Conservation (phyloP, 2,888 invertebrate genomes). For the Acronicta leporina region DNA sequence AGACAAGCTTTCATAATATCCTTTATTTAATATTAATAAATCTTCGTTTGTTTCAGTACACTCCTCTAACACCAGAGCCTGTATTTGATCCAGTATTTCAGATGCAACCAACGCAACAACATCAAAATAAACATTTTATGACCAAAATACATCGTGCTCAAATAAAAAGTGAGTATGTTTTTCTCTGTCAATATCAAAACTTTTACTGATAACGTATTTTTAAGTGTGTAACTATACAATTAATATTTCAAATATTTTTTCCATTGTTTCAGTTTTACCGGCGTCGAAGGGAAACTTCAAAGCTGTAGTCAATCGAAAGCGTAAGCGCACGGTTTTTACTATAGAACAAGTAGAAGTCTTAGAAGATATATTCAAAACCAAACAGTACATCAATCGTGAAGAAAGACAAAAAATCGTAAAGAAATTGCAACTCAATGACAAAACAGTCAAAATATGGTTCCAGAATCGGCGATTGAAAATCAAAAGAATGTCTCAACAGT, state of each 20-base stretch:
- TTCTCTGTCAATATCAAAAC: background rate
- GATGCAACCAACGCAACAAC: conserved; percentile 5
- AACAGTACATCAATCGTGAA: conserved; percentile 92
- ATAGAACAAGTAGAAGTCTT: conserved; percentile 92
- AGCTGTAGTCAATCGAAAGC: conserved; percentile 81
- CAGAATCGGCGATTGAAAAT: conserved; percentile 92
- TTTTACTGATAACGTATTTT: background rate
- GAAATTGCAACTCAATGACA: conserved; percentile 90
- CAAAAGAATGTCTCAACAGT: conserved; percentile 82
- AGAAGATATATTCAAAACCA: conserved; percentile 91
- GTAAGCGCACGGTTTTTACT: conserved; percentile 93
- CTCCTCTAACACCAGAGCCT: conserved; percentile 20
- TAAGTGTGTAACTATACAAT: background rate
- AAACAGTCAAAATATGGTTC: conserved; percentile 94
- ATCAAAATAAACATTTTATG: conserved; percentile 21
- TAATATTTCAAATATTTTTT: background rate
- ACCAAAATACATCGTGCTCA: conserved; percentile 47
- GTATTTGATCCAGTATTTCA: conserved; percentile 16
- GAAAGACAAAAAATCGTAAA: conserved; percentile 91
- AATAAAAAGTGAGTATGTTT: conserved; percentile 56
- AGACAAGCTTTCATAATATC: background rate
- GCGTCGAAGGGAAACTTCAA: conserved; percentile 51
- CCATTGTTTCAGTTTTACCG: conserved; percentile 49
- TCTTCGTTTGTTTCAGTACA: conserved; percentile 25
- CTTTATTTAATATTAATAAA: background rate